These are phyloP conservation scores for Andrena chrysosceles DNA, from an alignment of 2,888 invertebrate species.

Conservation along the genomic window DNA sequence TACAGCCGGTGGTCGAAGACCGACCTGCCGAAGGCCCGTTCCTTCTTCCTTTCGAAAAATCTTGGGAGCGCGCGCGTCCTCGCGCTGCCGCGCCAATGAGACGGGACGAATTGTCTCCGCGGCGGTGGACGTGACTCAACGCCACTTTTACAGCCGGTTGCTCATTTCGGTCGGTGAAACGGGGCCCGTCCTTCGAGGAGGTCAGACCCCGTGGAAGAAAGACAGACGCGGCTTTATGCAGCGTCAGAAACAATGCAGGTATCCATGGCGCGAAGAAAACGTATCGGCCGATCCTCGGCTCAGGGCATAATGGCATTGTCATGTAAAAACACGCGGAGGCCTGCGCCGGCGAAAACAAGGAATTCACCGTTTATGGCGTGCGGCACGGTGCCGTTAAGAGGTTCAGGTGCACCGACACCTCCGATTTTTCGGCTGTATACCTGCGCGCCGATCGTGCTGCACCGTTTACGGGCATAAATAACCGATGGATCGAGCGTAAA, in stretches of 20 bases:
- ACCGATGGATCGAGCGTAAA: not conserved
- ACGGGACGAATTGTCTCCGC: constrained; percentile 43
- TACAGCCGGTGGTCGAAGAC: constrained; percentile 1
- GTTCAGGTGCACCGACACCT: constrained; percentile 4
- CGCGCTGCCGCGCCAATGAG: constrained; percentile 29
- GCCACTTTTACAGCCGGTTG: constrained; percentile 56
- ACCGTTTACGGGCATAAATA: not conserved
- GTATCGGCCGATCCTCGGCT: constrained; percentile 45
- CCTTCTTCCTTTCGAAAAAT: constrained; percentile 15
- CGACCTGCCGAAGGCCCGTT: not conserved
- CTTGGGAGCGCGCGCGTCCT: constrained; percentile 10
- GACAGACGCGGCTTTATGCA: constrained; percentile 39
- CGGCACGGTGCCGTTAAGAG: not conserved
- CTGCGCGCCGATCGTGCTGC: constrained; percentile 16
- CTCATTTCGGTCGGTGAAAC: constrained; percentile 67
- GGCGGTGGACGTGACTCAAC: constrained; percentile 53
- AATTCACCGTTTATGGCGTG: constrained; percentile 28
- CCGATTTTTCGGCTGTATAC: constrained; percentile 6
- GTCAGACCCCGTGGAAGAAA: constrained; percentile 39
- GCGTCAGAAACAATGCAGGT: constrained; percentile 50
- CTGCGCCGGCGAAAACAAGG: constrained; percentile 26
- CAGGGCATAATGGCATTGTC: constrained; percentile 49
- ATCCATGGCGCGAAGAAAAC: constrained; percentile 46
- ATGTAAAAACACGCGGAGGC: constrained; percentile 31
- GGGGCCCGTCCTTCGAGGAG: constrained; percentile 62